Evolutionary conservation across 2,888 invertebrate species (phyloP), one percentile per base, ranked within the genome.

Genomic region (Trichogramma dendrolimi): DNA sequence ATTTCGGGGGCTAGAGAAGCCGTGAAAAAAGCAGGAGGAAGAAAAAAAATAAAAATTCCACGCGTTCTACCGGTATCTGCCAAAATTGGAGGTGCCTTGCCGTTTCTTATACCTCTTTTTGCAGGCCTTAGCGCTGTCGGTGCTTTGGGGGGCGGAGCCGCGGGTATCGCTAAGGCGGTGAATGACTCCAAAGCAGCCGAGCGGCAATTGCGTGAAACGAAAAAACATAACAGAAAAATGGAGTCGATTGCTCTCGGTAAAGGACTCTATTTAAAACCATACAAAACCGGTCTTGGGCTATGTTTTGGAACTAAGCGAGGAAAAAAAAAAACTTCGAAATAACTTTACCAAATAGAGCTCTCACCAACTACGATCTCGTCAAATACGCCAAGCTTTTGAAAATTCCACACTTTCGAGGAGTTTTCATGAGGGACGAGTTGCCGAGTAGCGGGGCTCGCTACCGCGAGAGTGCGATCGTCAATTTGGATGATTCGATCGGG

Each of bases 161-260:
- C 75, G 10, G 73, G 73, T 57, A 71, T 79, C 42, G 71, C 72
- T 4, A 77, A 74, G 60, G 72, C 75, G n/a, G 70, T 75, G n/a
- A 75, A 74, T 64, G 69, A 75, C 57, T 69, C 73, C 4, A 74
- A 72, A 63, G 61, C 57, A 52, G 75, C 75, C 6, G 67, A 70
- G 69, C 64, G 73, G 65, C 60, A 71, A 64, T 66, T 75, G 48
- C 61, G 67, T 14, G 76, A 79, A 68, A 68, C 64, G 39, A 58
- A 70, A 55, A 68, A 75, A 5, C 77, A 76, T 63, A 79, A 79
- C 67, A 63, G 69, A 67, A 66, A 64, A n/a, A 77, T 78, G 75
- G 78, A 79, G 71, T 67, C 72, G 50, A 74, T 76, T 50, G 74
- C 72, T 39, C 56, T 75, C 4, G 71, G 70, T 5, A 62, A 67